phyloP scores from a whole-genome alignment of 2,113 vertebrate genomes.

The Seriola quinqueradiata region DNA sequence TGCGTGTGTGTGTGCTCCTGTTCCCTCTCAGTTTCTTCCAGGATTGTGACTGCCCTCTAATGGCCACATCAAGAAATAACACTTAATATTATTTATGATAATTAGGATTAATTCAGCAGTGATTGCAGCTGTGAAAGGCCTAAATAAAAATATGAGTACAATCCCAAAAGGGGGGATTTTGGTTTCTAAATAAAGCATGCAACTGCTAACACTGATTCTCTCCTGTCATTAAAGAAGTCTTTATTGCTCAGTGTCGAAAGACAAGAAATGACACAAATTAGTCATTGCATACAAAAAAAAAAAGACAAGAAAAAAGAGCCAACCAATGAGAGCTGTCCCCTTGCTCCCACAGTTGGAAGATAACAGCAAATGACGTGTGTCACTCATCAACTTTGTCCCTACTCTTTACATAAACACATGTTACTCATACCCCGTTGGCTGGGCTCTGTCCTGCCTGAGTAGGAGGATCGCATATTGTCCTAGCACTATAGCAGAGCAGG shows the following conservation, averaged over 20 bases:
- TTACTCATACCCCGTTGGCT: constrained; percentile 33
- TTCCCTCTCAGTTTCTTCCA: constrained; percentile 3
- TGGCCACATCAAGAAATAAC: constrained; percentile 45
- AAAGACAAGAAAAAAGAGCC: background rate
- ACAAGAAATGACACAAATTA: constrained; percentile 10
- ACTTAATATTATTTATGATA: background rate
- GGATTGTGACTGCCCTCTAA: constrained; percentile 70
- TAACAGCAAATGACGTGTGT: constrained; percentile 53
- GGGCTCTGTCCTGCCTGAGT: constrained; percentile 34
- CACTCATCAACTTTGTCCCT: constrained; percentile 72
- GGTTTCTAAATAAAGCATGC: constrained; percentile 22
- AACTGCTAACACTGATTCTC: background rate
- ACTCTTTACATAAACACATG: constrained; percentile 66
- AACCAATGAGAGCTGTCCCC: constrained; percentile 49
- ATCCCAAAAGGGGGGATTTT: constrained; percentile 28
- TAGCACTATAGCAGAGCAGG: constrained; percentile 42
- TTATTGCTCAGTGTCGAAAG: constrained; percentile 20
- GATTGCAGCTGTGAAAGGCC: constrained; percentile 2
- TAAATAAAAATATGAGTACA: constrained; percentile 3
- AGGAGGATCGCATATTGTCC: constrained; percentile 49
- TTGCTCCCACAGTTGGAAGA: constrained; percentile 12
- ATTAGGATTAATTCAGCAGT: constrained; percentile 19
- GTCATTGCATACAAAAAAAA: constrained; percentile 12
- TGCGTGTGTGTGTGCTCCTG: constrained; percentile 1
- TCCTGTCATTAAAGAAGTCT: constrained; percentile 1